Percentiles rank a stretch among this genome's conserved stretches.
phyloP scores from a whole-genome alignment of 2,888 invertebrate genomes.

The Diogma glabrata region DNA sequence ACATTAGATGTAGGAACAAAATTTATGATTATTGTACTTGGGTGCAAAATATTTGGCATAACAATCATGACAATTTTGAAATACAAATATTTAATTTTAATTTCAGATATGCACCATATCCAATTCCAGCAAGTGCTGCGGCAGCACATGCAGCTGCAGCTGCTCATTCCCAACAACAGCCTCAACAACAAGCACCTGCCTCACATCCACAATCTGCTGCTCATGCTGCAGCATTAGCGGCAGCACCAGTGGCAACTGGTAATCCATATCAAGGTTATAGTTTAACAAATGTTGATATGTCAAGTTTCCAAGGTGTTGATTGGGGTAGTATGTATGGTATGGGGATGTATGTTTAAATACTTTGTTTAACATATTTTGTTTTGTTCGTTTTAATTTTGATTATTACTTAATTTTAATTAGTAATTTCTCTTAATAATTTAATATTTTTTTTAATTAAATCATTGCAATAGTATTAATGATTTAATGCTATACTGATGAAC shows the following conservation, averaged over 20 bases:
- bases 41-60: too few relatives aligned
- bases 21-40: too few relatives aligned
- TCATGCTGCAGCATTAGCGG: conserved; percentile 46
- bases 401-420: not conserved
- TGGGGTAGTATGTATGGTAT: conserved; percentile 88
- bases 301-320: conserved; percentile 83
- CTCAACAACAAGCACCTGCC: conserved; percentile 17
- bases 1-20: too few relatives aligned
- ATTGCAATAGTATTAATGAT: too few relatives aligned
- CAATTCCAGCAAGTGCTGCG: conserved; percentile 42
- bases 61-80: not conserved
- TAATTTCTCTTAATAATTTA: too few relatives aligned
- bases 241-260: conserved; percentile 52
- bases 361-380: not conserved
- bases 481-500: too few relatives aligned
- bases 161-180: conserved; percentile 32
- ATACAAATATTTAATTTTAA: conserved; percentile 20
- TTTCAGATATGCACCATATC: conserved; percentile 51
- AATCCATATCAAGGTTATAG: conserved; percentile 68
- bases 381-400: not conserved
- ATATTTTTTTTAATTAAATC: too few relatives aligned
- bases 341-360: conserved; percentile 70
- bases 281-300: conserved; percentile 82
- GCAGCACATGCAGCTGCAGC: conserved; percentile 42
- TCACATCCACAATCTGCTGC: conserved; percentile 39